phyloP scores from a whole-genome alignment of 2,797 vertebrate genomes.

The Perodicticus potto region DNA sequence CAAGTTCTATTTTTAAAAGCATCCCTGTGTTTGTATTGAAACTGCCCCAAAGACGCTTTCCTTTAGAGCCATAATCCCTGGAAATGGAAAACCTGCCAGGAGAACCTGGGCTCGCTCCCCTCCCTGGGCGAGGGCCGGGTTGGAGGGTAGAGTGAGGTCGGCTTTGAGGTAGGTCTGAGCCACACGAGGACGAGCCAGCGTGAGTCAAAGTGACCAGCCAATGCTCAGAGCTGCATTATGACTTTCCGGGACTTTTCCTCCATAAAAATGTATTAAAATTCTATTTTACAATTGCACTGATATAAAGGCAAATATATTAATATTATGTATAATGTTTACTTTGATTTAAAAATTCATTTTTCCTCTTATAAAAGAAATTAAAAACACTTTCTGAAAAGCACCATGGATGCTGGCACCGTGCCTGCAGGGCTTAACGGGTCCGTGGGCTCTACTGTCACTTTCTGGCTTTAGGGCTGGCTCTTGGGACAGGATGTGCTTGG shows the following conservation, averaged over 20 bases:
- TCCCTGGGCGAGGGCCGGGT: rapidly evolving
- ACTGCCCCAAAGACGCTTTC: not conserved
- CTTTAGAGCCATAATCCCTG: not conserved
- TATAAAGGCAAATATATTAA: not conserved
- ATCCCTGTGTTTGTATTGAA: conserved; percentile 34
- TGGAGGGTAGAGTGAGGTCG: not conserved
- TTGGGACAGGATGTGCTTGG: rapidly evolving
- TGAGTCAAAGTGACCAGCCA: not conserved
- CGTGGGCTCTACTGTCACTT: rapidly evolving
- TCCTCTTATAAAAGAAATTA: not conserved
- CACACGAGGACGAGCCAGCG: not conserved
- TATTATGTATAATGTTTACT: not conserved
- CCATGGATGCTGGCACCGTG: not conserved
- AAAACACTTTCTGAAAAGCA: not conserved
- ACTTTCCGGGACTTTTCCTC: not conserved
- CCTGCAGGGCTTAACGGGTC: rapidly evolving
- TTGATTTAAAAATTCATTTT: not conserved
- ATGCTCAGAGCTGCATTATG: not conserved
- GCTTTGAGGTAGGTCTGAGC: not conserved
- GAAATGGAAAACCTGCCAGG: not conserved
- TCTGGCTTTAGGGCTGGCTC: not conserved
- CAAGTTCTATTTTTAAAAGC: conserved; percentile 8
- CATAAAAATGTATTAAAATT: not conserved
- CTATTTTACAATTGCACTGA: not conserved
- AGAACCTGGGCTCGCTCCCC: not conserved